phyloP scores from a whole-genome alignment of 2,113 vertebrate species.

The Orcinus orca region DNA sequence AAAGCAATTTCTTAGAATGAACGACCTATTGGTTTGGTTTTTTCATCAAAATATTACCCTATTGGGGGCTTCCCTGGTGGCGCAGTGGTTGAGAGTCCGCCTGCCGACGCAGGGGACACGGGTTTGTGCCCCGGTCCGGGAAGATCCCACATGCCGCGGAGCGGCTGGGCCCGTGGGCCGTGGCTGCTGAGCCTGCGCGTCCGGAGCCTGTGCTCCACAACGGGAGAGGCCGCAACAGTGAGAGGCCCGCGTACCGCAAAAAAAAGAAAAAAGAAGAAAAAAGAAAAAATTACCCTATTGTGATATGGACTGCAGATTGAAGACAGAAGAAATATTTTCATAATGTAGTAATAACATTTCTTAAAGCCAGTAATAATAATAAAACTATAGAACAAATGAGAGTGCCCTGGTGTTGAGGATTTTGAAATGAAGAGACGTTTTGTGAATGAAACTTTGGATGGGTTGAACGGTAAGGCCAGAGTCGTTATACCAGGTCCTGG shows the following conservation, averaged over 20 bases:
- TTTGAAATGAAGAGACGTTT: background rate
- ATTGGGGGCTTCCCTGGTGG: background rate
- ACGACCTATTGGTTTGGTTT: background rate
- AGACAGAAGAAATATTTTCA: background rate
- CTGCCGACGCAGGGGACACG: too few species aligned
- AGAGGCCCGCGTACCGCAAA: too few species aligned
- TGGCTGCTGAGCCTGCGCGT: too few species aligned
- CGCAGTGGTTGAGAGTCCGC: too few species aligned
- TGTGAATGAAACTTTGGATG: background rate
- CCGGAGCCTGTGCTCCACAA: too few species aligned
- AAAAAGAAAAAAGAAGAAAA: too few species aligned
- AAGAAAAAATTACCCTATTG: background rate
- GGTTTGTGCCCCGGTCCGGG: too few species aligned
- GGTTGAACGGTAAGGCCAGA: background rate
- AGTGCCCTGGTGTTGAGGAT: background rate
- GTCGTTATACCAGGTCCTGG: background rate
- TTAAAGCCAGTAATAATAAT: background rate
- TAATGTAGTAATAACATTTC: background rate
- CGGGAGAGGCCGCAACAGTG: too few species aligned
- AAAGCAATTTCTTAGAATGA: background rate
- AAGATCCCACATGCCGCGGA: too few species aligned
- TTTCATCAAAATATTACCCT: background rate
- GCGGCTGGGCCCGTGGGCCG: too few species aligned
- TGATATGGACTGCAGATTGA: background rate
- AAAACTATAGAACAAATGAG: background rate